Percentiles rank a stretch among this genome's conserved stretches.
Evolutionary conservation across 1,140 invertebrate genomes (phyloP).

Genomic region (Bombus confusus): DNA sequence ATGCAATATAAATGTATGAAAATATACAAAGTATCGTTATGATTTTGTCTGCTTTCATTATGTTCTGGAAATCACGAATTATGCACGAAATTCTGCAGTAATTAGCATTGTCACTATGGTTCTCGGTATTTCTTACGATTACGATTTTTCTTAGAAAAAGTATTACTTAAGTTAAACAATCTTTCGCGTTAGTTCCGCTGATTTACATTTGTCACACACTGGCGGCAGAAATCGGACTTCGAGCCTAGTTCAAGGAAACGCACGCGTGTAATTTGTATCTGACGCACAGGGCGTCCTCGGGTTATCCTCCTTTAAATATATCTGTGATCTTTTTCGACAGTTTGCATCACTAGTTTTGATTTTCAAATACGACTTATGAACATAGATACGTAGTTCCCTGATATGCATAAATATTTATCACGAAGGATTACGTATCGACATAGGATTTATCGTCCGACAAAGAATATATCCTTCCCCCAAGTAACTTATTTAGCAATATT

Average conservation of each 20-base stretch:
- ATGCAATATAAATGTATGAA: no score
- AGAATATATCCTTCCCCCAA: no score
- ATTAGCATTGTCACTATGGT: neutral
- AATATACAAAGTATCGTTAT: no score
- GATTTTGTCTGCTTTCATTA: no score
- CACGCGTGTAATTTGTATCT: neutral
- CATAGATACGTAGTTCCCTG: neutral
- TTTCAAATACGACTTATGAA: neutral
- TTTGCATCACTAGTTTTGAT: neutral
- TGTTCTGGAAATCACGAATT: no score
- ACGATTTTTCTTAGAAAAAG: neutral
- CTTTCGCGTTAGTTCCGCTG: neutral
- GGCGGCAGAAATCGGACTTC: neutral
- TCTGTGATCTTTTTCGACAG: neutral
- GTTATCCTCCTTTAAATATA: neutral
- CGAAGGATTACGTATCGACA: neutral
- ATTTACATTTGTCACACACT: neutral
- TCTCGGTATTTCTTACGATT: neutral
- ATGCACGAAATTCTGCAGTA: no score
- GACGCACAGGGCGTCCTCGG: conserved; percentile 10
- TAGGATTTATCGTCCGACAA: no score
- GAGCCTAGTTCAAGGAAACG: neutral
- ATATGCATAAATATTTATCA: no score
- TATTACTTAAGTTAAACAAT: neutral
- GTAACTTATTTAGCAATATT: no score